Evolutionary conservation across 2,888 invertebrate genomes (phyloP).

Genomic region (Caenorhabditis uteleia): DNA sequence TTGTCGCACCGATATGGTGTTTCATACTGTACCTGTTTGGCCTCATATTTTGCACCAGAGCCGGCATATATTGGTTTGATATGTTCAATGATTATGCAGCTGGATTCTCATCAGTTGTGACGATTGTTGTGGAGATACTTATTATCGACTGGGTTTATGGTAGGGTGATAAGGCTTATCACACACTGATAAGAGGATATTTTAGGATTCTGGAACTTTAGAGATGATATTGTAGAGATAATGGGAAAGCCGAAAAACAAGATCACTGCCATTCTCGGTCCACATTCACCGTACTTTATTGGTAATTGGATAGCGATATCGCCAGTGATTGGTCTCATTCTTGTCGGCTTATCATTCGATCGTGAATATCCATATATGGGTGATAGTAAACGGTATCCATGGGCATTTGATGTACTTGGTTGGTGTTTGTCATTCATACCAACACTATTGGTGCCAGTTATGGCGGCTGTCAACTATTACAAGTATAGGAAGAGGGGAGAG

Average conservation of each 20-base stretch:
- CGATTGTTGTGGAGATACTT: background rate
- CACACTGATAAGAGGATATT: no score
- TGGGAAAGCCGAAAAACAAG: background rate
- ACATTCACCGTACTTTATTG: slow-evolving; percentile 8
- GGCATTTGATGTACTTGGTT: slow-evolving; percentile 19
- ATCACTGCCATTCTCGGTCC: background rate
- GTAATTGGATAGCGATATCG: slow-evolving; percentile 14
- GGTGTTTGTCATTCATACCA: slow-evolving; percentile 8
- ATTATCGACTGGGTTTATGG: background rate
- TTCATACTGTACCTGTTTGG: background rate
- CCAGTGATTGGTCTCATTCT: slow-evolving; percentile 12
- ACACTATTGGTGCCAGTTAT: slow-evolving; percentile 4
- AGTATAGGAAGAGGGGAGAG: slow-evolving; percentile 3
- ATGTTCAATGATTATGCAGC: slow-evolving; percentile 1
- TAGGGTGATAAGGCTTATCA: no score
- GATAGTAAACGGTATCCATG: slow-evolving; percentile 10
- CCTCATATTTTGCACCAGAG: background rate
- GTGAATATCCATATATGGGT: slow-evolving; percentile 11
- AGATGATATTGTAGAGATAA: background rate
- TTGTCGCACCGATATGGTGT: background rate
- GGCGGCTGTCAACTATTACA: background rate
- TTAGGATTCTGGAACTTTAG: background rate
- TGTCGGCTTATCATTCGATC: slow-evolving; percentile 2
- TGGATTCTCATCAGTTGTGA: background rate
- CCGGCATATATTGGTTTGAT: slow-evolving; percentile 1